Percentiles rank a stretch among this genome's conserved stretches.
phyloP scores from a whole-genome alignment of 2,113 vertebrate genomes.

The Galeopterus variegatus region DNA sequence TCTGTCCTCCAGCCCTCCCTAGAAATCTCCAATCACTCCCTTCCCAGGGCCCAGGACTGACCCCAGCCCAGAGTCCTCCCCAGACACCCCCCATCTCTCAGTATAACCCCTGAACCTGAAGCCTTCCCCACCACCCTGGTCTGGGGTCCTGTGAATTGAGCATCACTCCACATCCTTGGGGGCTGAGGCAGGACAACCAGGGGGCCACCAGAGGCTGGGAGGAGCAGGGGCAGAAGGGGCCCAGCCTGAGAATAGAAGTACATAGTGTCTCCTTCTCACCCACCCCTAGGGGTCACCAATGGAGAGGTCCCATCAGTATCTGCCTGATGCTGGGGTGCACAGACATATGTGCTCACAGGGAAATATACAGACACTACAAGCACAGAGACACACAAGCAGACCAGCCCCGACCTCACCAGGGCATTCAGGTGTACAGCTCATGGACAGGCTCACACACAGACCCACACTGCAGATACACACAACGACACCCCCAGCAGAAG shows the following conservation, averaged over 20 bases:
- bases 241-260: neutral
- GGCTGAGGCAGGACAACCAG: neutral
- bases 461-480: neutral
- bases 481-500: no score
- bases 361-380: neutral
- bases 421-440: neutral
- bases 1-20: neutral
- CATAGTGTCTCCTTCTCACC: neutral
- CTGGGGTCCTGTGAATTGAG: neutral
- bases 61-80: neutral
- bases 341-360: neutral
- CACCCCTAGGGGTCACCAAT: accelerated
- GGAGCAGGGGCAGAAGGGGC: neutral
- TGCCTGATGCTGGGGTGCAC: neutral
- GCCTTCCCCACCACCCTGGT: neutral
- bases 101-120: neutral
- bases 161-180: neutral
- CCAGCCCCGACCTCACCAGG: no score
- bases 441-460: neutral
- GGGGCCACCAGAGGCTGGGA: neutral
- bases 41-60: neutral
- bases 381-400: neutral
- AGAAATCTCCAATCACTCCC: accelerated
- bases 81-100: neutral
- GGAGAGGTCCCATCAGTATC: neutral